These are phyloP conservation scores for Stegastes partitus DNA, from an alignment of 2,113 vertebrate species.

Conservation along the genomic window DNA sequence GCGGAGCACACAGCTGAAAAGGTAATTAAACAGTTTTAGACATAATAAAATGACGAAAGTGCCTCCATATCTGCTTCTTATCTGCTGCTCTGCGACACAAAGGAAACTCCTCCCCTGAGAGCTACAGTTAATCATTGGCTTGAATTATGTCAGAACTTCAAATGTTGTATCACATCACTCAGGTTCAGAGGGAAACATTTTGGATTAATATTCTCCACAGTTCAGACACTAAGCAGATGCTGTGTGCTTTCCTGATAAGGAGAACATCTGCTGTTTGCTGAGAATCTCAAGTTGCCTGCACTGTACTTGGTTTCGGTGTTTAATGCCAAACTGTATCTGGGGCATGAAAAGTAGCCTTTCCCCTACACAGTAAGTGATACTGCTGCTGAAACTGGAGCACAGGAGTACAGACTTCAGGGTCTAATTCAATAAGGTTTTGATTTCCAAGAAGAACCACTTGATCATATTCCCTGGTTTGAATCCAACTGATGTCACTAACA, in stretches of 20 bases:
- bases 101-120: conserved; percentile 32
- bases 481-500: conserved; percentile 70
- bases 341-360: conserved; percentile 42
- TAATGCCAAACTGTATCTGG: conserved; percentile 59
- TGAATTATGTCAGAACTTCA: conserved; percentile 45
- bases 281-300: conserved; percentile 49
- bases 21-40: conserved; percentile 31
- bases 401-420: conserved; percentile 18
- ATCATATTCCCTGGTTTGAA: conserved; percentile 63
- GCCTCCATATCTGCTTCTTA: conserved; percentile 49
- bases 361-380: conserved; percentile 36
- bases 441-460: conserved; percentile 53
- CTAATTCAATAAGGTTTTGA: conserved; percentile 61
- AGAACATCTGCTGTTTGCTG: conserved; percentile 58
- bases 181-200: conserved; percentile 34
- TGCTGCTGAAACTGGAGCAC: conserved; percentile 51
- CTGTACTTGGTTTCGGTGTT: conserved; percentile 53
- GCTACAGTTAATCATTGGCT: conserved; percentile 67
- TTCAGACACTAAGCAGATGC: conserved; percentile 43
- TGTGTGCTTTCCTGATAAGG: conserved; percentile 27
- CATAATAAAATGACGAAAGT: conserved; percentile 32
- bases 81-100: conserved; percentile 40
- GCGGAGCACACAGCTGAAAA: conserved; percentile 34
- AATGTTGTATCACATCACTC: neutral
- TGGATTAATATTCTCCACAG: conserved; percentile 15